Conservation (phyloP, 2,113 vertebrate genomes). For the Saimiri boliviensis region DNA sequence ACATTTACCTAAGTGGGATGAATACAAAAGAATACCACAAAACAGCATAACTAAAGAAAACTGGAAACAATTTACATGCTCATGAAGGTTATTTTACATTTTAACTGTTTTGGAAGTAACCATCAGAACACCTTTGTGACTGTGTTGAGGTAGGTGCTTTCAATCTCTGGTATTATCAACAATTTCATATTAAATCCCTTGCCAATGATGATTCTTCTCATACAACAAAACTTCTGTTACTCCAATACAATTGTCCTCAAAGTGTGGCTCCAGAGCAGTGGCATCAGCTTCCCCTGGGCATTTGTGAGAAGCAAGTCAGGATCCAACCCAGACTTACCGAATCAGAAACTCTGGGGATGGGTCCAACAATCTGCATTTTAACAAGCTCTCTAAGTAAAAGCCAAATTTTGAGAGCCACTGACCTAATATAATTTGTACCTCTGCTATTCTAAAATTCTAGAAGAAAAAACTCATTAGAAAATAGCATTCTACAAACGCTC, state of each 20-base stretch:
- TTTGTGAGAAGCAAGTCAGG: neutral
- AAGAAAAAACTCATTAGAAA: neutral
- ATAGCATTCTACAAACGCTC: neutral
- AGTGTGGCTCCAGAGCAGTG: neutral
- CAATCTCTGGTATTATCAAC: neutral
- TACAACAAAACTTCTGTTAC: neutral
- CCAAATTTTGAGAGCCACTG: neutral
- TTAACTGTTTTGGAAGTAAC: slow-evolving; percentile 1
- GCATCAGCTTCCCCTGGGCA: neutral
- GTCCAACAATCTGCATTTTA: neutral
- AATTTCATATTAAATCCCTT: neutral
- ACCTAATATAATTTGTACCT: neutral
- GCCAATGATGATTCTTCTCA: neutral
- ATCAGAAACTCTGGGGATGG: neutral
- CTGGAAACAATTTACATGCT: neutral
- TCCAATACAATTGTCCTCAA: neutral
- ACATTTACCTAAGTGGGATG: neutral
- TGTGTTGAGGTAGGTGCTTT: neutral
- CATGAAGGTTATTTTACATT: neutral
- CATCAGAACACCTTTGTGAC: neutral
- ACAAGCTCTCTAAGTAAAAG: neutral
- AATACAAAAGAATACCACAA: neutral
- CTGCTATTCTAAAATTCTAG: neutral
- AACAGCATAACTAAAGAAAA: neutral
- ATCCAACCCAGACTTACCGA: neutral